Percentiles rank a stretch among this genome's conserved stretches.
phyloP scores from a whole-genome alignment of 2,113 vertebrate species.

The Columba janthina region DNA sequence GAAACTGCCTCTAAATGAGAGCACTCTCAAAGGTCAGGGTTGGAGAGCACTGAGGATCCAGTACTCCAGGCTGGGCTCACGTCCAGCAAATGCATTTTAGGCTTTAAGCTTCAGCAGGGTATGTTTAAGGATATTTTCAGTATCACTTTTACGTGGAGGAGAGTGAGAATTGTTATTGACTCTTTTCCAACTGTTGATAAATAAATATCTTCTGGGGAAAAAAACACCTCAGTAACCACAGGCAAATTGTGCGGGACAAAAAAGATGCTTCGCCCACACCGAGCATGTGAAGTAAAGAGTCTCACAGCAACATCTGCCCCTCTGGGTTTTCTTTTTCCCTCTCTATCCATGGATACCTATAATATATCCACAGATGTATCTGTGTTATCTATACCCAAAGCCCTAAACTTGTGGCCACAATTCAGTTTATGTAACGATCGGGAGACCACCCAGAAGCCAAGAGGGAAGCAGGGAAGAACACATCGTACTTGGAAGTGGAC shows the following conservation, averaged over 20 bases:
- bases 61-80: neutral
- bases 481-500: neutral
- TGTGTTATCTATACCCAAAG: neutral
- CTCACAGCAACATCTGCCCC: neutral
- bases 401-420: neutral
- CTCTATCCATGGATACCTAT: neutral
- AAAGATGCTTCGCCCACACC: neutral
- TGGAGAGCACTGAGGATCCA: neutral
- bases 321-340: neutral
- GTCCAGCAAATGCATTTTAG: slow-evolving; percentile 22
- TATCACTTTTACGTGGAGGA: neutral
- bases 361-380: neutral
- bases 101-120: neutral
- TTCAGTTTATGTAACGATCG: neutral
- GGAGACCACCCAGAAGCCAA: neutral
- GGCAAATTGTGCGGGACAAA: neutral
- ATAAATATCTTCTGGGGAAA: slow-evolving; percentile 10
- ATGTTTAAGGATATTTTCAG: slow-evolving; percentile 28
- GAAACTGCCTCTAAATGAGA: slow-evolving; percentile 24
- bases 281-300: neutral
- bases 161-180: neutral
- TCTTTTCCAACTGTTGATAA: neutral
- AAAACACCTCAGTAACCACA: neutral
- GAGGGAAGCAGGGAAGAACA: neutral
- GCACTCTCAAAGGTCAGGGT: neutral